phyloP scores from a whole-genome alignment of 2,113 vertebrate species.

The Okapia johnstoni region DNA sequence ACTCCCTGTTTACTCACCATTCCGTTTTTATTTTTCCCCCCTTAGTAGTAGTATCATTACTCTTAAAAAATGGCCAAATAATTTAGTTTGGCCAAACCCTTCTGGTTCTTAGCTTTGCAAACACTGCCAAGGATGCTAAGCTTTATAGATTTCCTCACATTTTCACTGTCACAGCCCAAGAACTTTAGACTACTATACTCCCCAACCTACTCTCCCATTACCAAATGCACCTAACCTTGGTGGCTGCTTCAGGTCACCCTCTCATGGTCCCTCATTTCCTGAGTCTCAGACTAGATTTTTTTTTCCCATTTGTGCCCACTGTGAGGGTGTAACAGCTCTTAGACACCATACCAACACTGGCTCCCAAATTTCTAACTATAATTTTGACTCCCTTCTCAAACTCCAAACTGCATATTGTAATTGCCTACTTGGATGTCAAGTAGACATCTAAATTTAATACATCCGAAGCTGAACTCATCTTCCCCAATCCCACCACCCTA shows the following conservation, averaged over 20 bases:
- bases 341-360: not conserved
- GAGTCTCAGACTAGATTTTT: not conserved
- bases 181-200: not conserved
- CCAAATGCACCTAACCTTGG: not conserved
- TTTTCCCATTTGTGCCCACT: not conserved
- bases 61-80: not conserved
- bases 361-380: not conserved
- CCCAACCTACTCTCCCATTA: not conserved
- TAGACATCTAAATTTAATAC: not conserved
- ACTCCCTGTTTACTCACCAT: not conserved
- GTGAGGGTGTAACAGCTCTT: not conserved
- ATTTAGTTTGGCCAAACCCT: not conserved
- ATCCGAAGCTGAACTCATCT: not conserved
- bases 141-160: not conserved
- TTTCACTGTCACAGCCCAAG: not conserved
- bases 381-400: not conserved
- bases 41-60: not conserved
- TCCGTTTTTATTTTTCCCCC: not conserved
- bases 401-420: not conserved
- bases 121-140: not conserved
- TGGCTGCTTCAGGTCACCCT: not conserved
- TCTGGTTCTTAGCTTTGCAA: not conserved
- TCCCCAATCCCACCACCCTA: not conserved
- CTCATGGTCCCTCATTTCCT: not conserved
- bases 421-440: not conserved